Evolutionary conservation across 2,113 vertebrate species (phyloP).

Genomic region (Ochotona princeps): DNA sequence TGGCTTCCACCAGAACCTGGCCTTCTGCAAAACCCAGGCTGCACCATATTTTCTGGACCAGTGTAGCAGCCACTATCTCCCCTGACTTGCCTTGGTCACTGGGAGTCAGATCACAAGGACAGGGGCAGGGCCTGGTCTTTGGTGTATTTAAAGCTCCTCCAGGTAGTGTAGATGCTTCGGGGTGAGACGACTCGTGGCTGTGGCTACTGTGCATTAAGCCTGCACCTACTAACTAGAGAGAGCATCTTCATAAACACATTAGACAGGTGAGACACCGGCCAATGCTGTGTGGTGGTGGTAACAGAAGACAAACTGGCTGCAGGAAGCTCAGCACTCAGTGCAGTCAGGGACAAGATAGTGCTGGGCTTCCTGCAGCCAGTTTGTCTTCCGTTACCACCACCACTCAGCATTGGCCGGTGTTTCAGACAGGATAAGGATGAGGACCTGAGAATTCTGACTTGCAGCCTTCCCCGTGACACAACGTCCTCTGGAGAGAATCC

Average conservation of each 20-base stretch:
- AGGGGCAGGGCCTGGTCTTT: not conserved
- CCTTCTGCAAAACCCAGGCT: not conserved
- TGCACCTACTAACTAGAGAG: not conserved
- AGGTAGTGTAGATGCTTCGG: not conserved
- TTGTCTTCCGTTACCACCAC: too few species aligned
- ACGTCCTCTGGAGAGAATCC: constrained; percentile 28
- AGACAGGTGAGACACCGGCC: not conserved
- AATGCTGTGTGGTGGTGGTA: too few species aligned
- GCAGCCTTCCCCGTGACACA: not conserved
- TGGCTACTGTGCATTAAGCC: not conserved
- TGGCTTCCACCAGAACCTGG: not conserved
- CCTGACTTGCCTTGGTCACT: not conserved
- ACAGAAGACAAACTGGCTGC: not conserved
- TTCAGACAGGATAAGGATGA: not conserved
- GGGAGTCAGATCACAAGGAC: not conserved
- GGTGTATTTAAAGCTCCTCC: not conserved
- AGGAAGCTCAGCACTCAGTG: not conserved
- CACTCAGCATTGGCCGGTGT: not conserved
- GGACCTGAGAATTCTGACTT: not conserved
- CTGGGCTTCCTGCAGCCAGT: too few species aligned
- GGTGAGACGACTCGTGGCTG: not conserved
- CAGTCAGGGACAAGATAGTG: not conserved
- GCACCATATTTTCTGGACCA: not conserved
- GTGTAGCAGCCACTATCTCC: not conserved
- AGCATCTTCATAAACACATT: not conserved